A percentile compares a stretch with the other conserved stretches of the same genome.
Evolutionary conservation across 2,113 vertebrate species (phyloP).

Genomic region (Ascaphus truei): DNA sequence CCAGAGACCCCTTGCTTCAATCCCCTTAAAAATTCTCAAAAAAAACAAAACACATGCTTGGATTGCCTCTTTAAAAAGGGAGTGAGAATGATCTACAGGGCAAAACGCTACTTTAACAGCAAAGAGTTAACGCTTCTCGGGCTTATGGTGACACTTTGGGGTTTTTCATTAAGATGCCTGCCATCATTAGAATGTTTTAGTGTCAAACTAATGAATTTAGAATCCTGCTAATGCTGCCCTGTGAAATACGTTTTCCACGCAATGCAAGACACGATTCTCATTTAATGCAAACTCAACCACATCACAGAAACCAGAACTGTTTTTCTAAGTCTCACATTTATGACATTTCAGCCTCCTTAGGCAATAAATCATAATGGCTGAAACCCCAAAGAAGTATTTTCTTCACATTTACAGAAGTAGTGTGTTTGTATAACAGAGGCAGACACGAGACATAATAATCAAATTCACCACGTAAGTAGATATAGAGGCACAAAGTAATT

Average conservation of each 20-base stretch:
- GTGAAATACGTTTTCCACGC: slow-evolving; percentile 47
- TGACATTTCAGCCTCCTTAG: slow-evolving; percentile 62
- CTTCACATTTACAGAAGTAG: slow-evolving; percentile 54
- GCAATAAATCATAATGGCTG: slow-evolving; percentile 57
- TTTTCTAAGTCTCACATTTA: slow-evolving; percentile 65
- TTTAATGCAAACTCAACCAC: slow-evolving; percentile 61
- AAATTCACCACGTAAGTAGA: slow-evolving; percentile 41
- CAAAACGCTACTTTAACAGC: too few relatives aligned
- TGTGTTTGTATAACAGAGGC: slow-evolving; percentile 66
- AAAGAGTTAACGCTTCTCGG: too few relatives aligned
- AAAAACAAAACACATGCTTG: too few relatives aligned
- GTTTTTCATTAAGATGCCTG: too few relatives aligned
- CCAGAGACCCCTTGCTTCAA: too few relatives aligned
- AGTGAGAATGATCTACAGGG: too few relatives aligned
- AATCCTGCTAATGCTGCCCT: slow-evolving; percentile 46
- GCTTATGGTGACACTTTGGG: too few relatives aligned
- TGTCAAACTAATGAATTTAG: slow-evolving; percentile 17
- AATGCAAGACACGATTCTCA: slow-evolving; percentile 42
- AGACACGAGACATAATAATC: slow-evolving; percentile 66
- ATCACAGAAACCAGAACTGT: slow-evolving; percentile 49
- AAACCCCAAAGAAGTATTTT: slow-evolving; percentile 50
- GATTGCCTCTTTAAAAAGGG: too few relatives aligned
- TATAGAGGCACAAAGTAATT: slow-evolving; percentile 20
- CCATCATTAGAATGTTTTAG: slow-evolving; percentile 13
- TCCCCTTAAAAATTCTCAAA: too few relatives aligned